phyloP scores from a whole-genome alignment of 1,140 invertebrate genomes.

The Pollicipes pollicipes region DNA sequence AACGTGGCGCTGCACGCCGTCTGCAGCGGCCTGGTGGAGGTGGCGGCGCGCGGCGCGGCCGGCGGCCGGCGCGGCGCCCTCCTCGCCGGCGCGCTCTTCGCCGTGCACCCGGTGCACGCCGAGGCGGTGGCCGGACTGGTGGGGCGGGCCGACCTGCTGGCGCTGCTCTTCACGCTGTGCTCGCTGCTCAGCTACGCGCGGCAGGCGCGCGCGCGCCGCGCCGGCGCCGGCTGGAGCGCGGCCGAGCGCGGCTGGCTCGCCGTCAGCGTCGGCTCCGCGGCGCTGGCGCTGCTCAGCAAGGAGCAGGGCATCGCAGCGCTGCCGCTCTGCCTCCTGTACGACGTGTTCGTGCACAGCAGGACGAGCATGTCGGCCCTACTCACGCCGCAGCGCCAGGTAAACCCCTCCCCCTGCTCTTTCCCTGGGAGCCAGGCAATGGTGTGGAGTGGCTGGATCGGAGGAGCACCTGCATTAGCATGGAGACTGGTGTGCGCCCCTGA shows the following conservation, averaged over 20 bases:
- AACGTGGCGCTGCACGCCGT: constrained; percentile 13
- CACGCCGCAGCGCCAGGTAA: too few relatives aligned
- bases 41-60: constrained; percentile 43
- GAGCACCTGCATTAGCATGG: too few relatives aligned
- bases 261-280: constrained; percentile 41
- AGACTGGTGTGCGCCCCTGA: too few relatives aligned
- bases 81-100: constrained; percentile 33
- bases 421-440: too few relatives aligned
- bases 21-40: constrained; percentile 31
- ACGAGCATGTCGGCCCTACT: neutral
- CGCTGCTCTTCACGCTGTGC: constrained; percentile 23
- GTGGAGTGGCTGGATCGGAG: too few relatives aligned
- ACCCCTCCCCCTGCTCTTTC: too few relatives aligned
- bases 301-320: constrained; percentile 83
- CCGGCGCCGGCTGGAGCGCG: neutral
- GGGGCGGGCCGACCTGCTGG: constrained; percentile 34
- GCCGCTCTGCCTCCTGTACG: constrained; percentile 12
- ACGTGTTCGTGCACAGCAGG: neutral
- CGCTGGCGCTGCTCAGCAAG: constrained; percentile 56
- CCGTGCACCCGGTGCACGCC: constrained; percentile 36
- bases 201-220: neutral
- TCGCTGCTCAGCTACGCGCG: neutral
- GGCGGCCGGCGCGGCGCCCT: constrained; percentile 20
- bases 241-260: constrained; percentile 11
- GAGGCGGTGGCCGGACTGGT: constrained; percentile 53